Base-by-base conservation (phyloP, 2,113 vertebrate genomes). In the Ameiurus melas region DNA sequence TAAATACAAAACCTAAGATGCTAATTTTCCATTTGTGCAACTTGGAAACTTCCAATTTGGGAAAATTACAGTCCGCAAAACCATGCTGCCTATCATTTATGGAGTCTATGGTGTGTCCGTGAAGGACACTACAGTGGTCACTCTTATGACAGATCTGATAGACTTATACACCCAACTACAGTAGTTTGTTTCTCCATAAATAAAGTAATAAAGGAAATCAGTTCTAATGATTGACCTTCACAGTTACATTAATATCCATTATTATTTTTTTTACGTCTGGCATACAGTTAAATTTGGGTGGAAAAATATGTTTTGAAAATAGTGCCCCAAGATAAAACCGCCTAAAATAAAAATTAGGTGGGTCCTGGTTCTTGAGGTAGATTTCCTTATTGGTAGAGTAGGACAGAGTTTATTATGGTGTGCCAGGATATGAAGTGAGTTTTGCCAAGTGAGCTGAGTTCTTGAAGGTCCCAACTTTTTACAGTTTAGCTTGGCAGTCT, bases 401-500 rank as follows among this genome's bases (percentile, higher is more conserved):
- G 57, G 9, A 78, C 4, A 22, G 71, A 62, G 71, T 86, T 86
- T 86, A 47, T 64, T 13, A 33, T 58, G 22, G 10, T 77, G 55
- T 60, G 55, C 85, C 57, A 86, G 85, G 53, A 62, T 77, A 9
- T 22, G 36, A 68, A 47, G 53, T 81, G 20, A 81, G 60, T 70
- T 81, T 68, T 86, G 64, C 86, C 86, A 83, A 75, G 47, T 57
- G 53, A 53, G 27, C 25, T 51, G 68, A 85, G 66, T 88, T 78
- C 71, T 88, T 82, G 20, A 84, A 64, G 78, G 68, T 81, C 57
- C 43, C 64, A 84, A 88, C 57, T 88, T 62, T 62, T 84, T 73
- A 84, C 58, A 84, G 82, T 84, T 88, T 88, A 84, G n/a, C 47
- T 84, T 84, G 81, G 82, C 87, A 88, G 82, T 73, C 71, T 85